phyloP scores from a whole-genome alignment of 2,888 invertebrate species.

The Patella ulyssiponensis region DNA sequence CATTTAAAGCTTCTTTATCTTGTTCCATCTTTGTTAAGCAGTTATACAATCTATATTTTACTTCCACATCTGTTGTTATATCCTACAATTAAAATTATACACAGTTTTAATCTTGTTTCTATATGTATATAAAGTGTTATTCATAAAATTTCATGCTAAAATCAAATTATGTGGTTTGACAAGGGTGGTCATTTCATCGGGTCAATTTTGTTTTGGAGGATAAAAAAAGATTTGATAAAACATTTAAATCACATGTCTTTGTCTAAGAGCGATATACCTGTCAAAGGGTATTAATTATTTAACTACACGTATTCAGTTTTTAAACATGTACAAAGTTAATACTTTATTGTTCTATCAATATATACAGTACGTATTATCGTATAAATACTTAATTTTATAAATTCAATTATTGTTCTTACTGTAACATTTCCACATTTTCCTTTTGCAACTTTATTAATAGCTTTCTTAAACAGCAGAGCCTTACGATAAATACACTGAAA shows the following conservation, averaged over 20 bases:
- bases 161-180: constrained; percentile 1
- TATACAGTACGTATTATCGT: too few species aligned
- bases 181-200: not conserved
- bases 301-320: too few species aligned
- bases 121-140: too few species aligned
- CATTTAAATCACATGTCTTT: too few species aligned
- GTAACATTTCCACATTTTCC: constrained; percentile 45
- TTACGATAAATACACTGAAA: constrained; percentile 76
- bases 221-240: not conserved
- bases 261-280: too few species aligned
- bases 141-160: too few species aligned
- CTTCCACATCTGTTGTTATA: constrained; percentile 75
- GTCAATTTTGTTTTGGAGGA: not conserved
- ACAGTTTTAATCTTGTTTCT: too few species aligned
- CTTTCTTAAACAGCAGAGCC: constrained; percentile 79
- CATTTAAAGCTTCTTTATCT: constrained; percentile 76
- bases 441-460: constrained; percentile 72
- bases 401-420: too few species aligned
- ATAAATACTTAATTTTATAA: too few species aligned
- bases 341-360: too few species aligned
- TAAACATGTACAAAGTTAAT: too few species aligned
- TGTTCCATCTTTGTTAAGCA: constrained; percentile 81
- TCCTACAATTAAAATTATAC: constrained; percentile 55
- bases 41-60: constrained; percentile 82
- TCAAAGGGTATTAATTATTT: too few species aligned